Evolutionary conservation across 1,140 invertebrate genomes (phyloP).

Genomic region (Druon quercuslanigerum): DNA sequence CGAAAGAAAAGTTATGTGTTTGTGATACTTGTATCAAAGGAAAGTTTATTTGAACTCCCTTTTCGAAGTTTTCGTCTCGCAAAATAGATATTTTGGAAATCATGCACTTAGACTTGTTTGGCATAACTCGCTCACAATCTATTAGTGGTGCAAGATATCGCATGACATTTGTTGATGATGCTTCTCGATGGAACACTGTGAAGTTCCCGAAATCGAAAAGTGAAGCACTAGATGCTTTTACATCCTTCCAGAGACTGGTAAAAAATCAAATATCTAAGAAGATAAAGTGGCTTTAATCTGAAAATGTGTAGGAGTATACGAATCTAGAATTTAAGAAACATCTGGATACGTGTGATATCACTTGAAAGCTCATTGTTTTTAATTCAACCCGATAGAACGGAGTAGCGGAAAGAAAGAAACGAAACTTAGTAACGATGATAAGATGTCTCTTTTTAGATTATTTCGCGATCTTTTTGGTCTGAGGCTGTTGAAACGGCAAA

Average conservation of each 20-base stretch:
- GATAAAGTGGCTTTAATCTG: too few relatives aligned
- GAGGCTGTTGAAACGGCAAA: too few relatives aligned
- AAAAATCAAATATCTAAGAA: too few relatives aligned
- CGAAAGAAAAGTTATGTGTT: too few relatives aligned
- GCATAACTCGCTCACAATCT: too few relatives aligned
- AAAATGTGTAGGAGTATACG: background rate
- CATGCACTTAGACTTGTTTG: too few relatives aligned
- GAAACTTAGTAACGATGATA: background rate
- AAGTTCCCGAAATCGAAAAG: background rate
- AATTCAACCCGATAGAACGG: background rate
- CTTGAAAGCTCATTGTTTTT: background rate
- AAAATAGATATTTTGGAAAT: too few relatives aligned
- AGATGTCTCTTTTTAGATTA: background rate
- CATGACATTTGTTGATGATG: background rate
- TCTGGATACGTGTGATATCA: background rate
- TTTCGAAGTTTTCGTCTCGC: too few relatives aligned
- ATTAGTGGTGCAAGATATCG: background rate
- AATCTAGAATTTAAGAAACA: background rate
- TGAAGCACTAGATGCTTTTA: background rate
- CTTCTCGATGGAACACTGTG: background rate
- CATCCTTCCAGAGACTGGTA: background rate
- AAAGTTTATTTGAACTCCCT: too few relatives aligned
- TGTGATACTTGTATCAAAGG: too few relatives aligned
- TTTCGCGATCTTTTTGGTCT: background rate
- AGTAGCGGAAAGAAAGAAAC: background rate